Conservation (phyloP, 2,888 invertebrate genomes). For the Yponomeuta cagnagella region DNA sequence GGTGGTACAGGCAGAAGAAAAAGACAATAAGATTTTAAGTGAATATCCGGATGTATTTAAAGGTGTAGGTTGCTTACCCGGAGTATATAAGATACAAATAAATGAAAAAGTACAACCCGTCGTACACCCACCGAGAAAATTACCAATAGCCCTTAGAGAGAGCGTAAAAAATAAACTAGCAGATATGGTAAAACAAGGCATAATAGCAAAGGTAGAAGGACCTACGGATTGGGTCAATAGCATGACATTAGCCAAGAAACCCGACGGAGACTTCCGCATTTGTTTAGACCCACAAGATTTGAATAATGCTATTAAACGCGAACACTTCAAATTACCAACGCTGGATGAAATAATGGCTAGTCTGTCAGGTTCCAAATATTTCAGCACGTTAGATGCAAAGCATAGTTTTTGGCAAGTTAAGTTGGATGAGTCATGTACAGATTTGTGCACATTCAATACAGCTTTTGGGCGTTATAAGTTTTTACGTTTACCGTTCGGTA, state of each 20-base stretch:
- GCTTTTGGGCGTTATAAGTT: constrained; percentile 11
- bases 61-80: too few species aligned
- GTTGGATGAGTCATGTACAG: neutral
- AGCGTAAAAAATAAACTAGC: too few species aligned
- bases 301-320: constrained; percentile 21
- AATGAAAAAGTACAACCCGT: too few species aligned
- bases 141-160: too few species aligned
- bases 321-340: constrained; percentile 21
- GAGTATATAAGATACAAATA: too few species aligned
- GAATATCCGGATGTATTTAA: too few species aligned
- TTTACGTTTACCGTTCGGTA: constrained; percentile 11
- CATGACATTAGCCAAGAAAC: neutral
- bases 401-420: constrained; percentile 6
- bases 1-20: too few species aligned
- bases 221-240: neutral
- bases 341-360: constrained; percentile 14
- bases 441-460: constrained; percentile 10
- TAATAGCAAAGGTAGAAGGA: too few species aligned
- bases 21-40: too few species aligned
- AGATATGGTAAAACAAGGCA: too few species aligned
- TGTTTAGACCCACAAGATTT: constrained; percentile 25
- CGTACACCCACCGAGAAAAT: too few species aligned
- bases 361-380: constrained; percentile 1
- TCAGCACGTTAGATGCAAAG: constrained; percentile 10
- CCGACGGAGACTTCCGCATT: constrained; percentile 18